phyloP scores from a whole-genome alignment of 2,113 vertebrate species.

The Columbina picui region DNA sequence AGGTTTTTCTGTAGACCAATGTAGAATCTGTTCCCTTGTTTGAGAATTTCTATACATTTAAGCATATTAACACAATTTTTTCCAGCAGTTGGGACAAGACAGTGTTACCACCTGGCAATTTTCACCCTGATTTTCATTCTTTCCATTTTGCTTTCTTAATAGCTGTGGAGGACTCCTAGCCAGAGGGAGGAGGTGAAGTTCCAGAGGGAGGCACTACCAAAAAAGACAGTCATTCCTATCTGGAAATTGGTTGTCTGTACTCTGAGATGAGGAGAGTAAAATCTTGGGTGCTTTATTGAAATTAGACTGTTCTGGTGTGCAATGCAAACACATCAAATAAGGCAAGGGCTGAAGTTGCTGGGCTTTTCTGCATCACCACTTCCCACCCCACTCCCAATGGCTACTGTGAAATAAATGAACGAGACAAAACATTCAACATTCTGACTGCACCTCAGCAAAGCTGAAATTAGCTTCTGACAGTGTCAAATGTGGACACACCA shows the following conservation, averaged over 20 bases:
- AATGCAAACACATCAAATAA: neutral
- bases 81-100: neutral
- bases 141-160: neutral
- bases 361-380: neutral
- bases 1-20: neutral
- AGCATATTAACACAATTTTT: neutral
- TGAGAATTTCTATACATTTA: neutral
- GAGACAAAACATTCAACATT: neutral
- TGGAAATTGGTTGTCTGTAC: neutral
- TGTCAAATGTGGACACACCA: neutral
- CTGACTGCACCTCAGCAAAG: neutral
- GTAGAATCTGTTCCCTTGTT: neutral
- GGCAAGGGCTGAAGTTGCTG: neutral
- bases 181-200: neutral
- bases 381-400: neutral
- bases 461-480: neutral
- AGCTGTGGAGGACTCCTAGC: neutral
- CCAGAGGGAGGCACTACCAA: neutral
- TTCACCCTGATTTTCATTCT: neutral
- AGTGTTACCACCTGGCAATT: neutral
- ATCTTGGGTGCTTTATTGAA: neutral
- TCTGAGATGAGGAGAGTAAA: neutral
- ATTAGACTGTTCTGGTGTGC: neutral
- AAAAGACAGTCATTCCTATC: neutral
- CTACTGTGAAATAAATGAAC: neutral